Conservation (phyloP, 1,140 invertebrate species). For the Megalopta genalis region DNA sequence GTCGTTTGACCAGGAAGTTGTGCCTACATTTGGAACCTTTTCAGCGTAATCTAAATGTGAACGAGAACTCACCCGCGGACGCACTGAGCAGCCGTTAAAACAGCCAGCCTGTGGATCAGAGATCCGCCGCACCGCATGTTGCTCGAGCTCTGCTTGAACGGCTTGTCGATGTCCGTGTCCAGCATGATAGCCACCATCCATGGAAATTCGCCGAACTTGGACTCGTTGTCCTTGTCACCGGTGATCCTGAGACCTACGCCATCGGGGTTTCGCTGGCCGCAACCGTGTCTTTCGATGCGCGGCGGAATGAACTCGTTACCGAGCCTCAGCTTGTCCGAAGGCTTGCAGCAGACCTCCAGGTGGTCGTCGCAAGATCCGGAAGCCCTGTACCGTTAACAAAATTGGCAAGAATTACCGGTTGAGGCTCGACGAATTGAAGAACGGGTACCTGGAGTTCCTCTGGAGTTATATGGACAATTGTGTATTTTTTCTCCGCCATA, state of each 20-base stretch:
- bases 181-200: slow-evolving; percentile 91
- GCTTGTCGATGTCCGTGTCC: slow-evolving; percentile 80
- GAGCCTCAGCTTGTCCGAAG: slow-evolving; percentile 62
- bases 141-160: slow-evolving; percentile 81
- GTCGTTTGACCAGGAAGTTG: too few relatives aligned
- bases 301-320: slow-evolving; percentile 64
- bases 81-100: slow-evolving; percentile 87
- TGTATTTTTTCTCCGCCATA: too few relatives aligned
- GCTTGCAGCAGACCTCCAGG: slow-evolving; percentile 84
- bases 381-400: slow-evolving; percentile 67
- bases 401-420: neutral
- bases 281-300: slow-evolving; percentile 77
- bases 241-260: slow-evolving; percentile 87
- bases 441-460: too few relatives aligned
- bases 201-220: slow-evolving; percentile 88
- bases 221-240: slow-evolving; percentile 83
- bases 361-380: slow-evolving; percentile 82
- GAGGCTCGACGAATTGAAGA: too few relatives aligned
- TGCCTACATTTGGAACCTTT: too few relatives aligned
- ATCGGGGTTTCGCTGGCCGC: slow-evolving; percentile 85
- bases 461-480: too few relatives aligned
- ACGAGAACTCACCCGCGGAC: slow-evolving; percentile 73
- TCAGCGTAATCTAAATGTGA: neutral
- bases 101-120: slow-evolving; percentile 85
- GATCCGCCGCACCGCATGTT: slow-evolving; percentile 88